These are phyloP conservation scores for Nyctereutes procyonoides DNA, from an alignment of 2,113 vertebrate genomes.

Conservation along the genomic window DNA sequence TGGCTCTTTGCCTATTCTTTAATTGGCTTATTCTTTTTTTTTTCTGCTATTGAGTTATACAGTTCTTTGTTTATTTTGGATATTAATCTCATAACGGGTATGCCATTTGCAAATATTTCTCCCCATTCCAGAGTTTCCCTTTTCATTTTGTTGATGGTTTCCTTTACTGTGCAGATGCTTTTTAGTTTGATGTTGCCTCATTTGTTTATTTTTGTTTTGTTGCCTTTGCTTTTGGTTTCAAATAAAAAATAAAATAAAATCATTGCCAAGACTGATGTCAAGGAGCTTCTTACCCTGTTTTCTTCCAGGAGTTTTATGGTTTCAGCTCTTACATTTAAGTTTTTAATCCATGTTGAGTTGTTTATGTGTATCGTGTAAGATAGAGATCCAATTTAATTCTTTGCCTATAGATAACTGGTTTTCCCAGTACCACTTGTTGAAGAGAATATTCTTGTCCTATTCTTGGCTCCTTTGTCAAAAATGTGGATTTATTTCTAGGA, in stretches of 20 bases:
- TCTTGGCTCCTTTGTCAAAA: neutral
- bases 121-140: neutral
- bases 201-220: neutral
- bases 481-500: neutral
- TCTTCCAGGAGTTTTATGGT: neutral
- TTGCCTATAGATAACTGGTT: neutral
- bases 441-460: neutral
- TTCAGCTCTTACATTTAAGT: neutral
- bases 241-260: neutral
- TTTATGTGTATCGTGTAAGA: neutral
- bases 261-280: neutral
- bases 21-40: neutral
- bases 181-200: neutral
- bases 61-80: neutral
- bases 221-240: neutral
- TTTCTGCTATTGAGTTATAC: neutral
- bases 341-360: neutral
- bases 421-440: neutral
- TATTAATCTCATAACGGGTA: neutral
- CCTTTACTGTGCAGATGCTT: neutral
- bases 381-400: neutral
- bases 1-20: neutral
- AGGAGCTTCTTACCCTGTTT: neutral
- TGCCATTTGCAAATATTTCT: neutral
- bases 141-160: neutral